Percentiles rank a stretch among this genome's conserved stretches.
Conservation (phyloP, 2,888 invertebrate genomes). For the Eurois occulta region DNA sequence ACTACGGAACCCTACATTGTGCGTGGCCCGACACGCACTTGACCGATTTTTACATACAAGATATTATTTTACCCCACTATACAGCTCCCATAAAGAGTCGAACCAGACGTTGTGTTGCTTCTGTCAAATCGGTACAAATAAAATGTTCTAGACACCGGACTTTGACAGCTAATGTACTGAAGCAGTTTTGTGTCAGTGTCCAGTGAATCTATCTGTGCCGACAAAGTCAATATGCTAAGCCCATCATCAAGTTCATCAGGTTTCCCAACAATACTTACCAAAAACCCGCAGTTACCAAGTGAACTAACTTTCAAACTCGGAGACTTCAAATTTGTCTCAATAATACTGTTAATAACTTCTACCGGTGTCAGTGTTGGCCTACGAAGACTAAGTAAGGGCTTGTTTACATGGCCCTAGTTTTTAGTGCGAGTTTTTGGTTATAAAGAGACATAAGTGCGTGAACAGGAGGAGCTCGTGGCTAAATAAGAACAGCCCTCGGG, state of each 20-base stretch:
- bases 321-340: slow-evolving; percentile 74
- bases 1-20: too few relatives aligned
- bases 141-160: too few relatives aligned
- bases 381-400: slow-evolving; percentile 59
- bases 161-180: not conserved
- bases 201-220: not conserved
- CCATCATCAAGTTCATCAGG: slow-evolving; percentile 13
- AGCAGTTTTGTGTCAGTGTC: not conserved
- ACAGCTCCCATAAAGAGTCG: too few relatives aligned
- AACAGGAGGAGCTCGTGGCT: too few relatives aligned
- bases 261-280: slow-evolving; percentile 40
- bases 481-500: too few relatives aligned
- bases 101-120: too few relatives aligned
- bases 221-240: not conserved
- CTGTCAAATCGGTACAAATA: too few relatives aligned
- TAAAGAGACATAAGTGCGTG: too few relatives aligned
- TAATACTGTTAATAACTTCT: slow-evolving; percentile 75
- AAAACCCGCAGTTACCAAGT: slow-evolving; percentile 38
- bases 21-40: too few relatives aligned
- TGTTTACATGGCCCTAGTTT: not conserved
- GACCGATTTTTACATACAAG: too few relatives aligned
- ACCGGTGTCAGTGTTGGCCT: slow-evolving; percentile 71
- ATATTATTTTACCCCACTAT: too few relatives aligned
- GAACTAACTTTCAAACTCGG: slow-evolving; percentile 49
- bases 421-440: not conserved